phyloP scores from a whole-genome alignment of 2,888 invertebrate genomes.

The Aelia acuminata region DNA sequence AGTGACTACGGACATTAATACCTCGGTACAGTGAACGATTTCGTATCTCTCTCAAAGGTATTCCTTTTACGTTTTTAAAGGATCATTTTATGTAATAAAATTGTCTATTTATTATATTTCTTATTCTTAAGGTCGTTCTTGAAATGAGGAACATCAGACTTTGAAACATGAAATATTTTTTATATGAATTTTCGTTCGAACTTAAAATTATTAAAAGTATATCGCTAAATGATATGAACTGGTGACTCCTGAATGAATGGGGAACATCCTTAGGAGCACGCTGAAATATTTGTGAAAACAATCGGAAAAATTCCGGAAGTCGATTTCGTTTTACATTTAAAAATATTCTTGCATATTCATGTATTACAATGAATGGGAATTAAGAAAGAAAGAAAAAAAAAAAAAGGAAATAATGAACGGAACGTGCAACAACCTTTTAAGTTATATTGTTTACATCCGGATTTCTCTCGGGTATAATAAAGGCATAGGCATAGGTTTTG shows the following conservation, averaged over 20 bases:
- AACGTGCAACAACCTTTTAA: too few species aligned
- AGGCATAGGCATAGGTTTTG: neutral
- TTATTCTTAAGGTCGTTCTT: too few species aligned
- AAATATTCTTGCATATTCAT: neutral
- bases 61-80: too few species aligned
- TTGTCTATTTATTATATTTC: too few species aligned
- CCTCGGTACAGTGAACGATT: neutral
- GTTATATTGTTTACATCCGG: too few species aligned
- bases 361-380: neutral
- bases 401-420: neutral
- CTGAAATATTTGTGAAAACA: slow-evolving; percentile 12
- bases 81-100: neutral
- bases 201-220: too few species aligned
- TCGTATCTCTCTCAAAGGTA: neutral
- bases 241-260: neutral
- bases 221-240: too few species aligned
- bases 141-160: too few species aligned
- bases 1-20: neutral
- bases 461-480: neutral
- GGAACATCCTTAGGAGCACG: neutral
- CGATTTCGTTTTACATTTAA: neutral
- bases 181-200: too few species aligned
- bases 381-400: neutral
- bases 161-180: too few species aligned
- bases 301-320: neutral